phyloP scores from a whole-genome alignment of 2,797 vertebrate species.

The Picus viridis region DNA sequence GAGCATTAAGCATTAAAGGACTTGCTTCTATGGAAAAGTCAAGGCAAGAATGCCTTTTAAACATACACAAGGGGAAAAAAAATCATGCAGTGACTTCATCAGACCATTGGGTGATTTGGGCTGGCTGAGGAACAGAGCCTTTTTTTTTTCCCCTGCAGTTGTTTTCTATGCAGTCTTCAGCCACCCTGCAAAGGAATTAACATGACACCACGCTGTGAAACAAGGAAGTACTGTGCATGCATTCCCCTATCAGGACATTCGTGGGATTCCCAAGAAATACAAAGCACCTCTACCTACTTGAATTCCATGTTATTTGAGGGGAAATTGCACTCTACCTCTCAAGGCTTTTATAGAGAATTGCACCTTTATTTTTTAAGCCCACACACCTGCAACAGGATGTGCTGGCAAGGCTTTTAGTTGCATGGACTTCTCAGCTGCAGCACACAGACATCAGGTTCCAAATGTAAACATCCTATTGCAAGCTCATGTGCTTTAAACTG shows the following conservation, averaged over 20 bases:
- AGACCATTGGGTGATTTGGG: slow-evolving; percentile 32
- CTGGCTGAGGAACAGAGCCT: slow-evolving; percentile 8
- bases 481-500: background rate
- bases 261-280: background rate
- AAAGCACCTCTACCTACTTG: background rate
- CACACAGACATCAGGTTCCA: background rate
- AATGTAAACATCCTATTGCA: background rate
- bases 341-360: background rate
- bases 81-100: slow-evolving; percentile 55
- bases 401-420: background rate
- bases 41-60: background rate
- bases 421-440: background rate
- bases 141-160: slow-evolving; percentile 34
- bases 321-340: background rate
- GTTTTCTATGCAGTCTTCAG: slow-evolving; percentile 67
- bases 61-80: background rate
- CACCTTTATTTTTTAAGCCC: slow-evolving; percentile 3
- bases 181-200: slow-evolving; percentile 70
- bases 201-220: slow-evolving; percentile 63
- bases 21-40: background rate
- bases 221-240: slow-evolving; percentile 44
- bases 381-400: background rate
- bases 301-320: background rate
- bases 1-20: background rate
- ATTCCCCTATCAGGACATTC: slow-evolving; percentile 2